Percentiles rank a stretch among this genome's conserved stretches.
These are phyloP conservation scores for Collichthys lucidus DNA, from an alignment of 2,113 vertebrate genomes.

Conservation along the genomic window DNA sequence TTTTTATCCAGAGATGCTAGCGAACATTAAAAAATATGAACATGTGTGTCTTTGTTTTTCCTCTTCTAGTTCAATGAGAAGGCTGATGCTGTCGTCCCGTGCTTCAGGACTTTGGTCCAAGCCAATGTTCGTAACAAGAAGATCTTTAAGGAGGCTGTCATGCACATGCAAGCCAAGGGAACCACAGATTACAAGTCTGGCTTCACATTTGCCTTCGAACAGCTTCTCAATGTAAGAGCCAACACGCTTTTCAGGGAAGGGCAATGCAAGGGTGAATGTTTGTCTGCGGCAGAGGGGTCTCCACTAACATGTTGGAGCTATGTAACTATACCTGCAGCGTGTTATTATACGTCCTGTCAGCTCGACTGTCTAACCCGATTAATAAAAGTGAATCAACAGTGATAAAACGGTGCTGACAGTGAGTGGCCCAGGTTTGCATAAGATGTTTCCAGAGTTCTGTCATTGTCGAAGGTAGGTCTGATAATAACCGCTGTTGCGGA, in stretches of 20 bases:
- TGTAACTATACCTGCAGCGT: not conserved
- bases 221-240: conserved; percentile 95
- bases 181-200: conserved; percentile 99
- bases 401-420: conserved; percentile 58
- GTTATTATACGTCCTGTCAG: conserved; percentile 20
- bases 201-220: conserved; percentile 97
- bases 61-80: conserved; percentile 94
- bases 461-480: conserved; percentile 36
- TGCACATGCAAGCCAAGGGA: conserved; percentile 95
- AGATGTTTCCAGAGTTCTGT: conserved; percentile 58
- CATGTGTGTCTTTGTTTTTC: conserved; percentile 30
- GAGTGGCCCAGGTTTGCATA: conserved; percentile 31
- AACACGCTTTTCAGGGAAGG: conserved; percentile 12
- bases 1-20: too few species aligned
- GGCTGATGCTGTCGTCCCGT: conserved; percentile 93
- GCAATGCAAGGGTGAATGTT: conserved; percentile 6
- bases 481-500: conserved; percentile 40
- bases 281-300: conserved; percentile 7
- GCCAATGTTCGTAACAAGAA: conserved; percentile 98
- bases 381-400: conserved; percentile 34
- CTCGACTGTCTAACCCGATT: conserved; percentile 46
- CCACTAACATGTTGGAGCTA: not conserved
- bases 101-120: conserved; percentile 97
- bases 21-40: not conserved
- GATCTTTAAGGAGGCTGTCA: conserved; percentile 96